Evolutionary conservation across 2,113 vertebrate genomes (phyloP).

Genomic region (Lasiurus cinereus): DNA sequence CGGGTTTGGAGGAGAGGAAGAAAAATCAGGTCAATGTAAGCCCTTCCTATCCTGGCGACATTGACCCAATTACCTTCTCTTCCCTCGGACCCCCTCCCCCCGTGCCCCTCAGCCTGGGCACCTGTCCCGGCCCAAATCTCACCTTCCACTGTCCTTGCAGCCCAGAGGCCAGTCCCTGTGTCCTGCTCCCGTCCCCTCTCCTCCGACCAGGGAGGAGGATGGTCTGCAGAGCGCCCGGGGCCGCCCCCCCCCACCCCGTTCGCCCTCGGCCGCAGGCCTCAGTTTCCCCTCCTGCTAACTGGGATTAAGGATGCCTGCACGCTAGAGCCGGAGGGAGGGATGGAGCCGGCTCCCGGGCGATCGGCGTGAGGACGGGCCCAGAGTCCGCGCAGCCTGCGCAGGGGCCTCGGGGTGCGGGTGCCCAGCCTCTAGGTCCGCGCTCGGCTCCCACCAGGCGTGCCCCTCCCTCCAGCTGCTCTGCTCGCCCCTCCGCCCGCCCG

Average conservation of each 20-base stretch:
- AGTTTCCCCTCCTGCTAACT: slow-evolving; percentile 59
- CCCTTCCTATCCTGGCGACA: background rate
- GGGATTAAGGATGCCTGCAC: background rate
- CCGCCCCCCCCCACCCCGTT: background rate
- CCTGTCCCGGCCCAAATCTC: slow-evolving; percentile 36
- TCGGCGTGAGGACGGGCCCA: background rate
- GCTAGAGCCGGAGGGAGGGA: background rate
- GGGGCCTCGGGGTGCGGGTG: background rate
- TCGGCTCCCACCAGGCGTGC: background rate
- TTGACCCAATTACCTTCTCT: slow-evolving; percentile 33
- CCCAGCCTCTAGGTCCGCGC: background rate
- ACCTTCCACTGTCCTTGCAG: slow-evolving; percentile 63
- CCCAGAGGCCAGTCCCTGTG: background rate
- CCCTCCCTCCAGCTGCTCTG: slow-evolving; percentile 3
- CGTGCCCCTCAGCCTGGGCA: slow-evolving; percentile 29
- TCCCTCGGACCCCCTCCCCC: background rate
- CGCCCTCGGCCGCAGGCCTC: background rate
- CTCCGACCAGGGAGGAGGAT: background rate
- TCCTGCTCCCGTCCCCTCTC: background rate
- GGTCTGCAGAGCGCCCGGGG: background rate
- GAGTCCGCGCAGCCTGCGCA: background rate
- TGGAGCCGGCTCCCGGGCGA: background rate
- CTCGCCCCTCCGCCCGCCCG: background rate
- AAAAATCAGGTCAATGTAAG: slow-evolving; percentile 3
- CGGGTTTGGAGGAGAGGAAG: background rate